Conservation (phyloP, 2,113 vertebrate species). For the Chionis minor region DNA sequence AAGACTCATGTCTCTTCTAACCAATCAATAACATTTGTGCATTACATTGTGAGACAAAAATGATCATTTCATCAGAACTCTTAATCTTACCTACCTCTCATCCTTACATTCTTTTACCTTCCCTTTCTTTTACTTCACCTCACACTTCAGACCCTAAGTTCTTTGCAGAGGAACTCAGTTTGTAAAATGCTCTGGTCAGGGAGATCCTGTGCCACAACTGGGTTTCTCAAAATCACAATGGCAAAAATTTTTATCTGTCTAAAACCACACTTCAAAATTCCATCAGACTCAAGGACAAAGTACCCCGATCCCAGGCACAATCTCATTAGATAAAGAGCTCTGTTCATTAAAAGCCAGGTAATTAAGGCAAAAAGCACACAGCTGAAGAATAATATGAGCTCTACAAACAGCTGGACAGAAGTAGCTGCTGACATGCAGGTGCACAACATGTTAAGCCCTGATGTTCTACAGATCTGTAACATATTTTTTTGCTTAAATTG, state of each 20-base stretch:
- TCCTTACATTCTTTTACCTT: not conserved
- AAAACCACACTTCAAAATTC: not conserved
- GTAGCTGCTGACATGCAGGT: constrained; percentile 13
- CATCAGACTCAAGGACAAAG: not conserved
- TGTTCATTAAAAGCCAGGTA: not conserved
- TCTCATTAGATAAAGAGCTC: not conserved
- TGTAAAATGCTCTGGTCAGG: not conserved
- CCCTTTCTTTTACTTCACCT: not conserved
- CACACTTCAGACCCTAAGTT: not conserved
- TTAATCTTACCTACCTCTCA: not conserved
- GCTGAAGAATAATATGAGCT: constrained; percentile 12
- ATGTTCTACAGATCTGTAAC: not conserved
- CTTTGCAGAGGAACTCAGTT: not conserved
- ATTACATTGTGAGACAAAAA: not conserved
- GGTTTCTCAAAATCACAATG: not conserved
- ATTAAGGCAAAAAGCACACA: not conserved
- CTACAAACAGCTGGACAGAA: constrained; percentile 36
- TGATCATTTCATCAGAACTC: not conserved
- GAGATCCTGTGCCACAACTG: not conserved
- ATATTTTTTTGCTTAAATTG: not conserved
- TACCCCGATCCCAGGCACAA: not conserved
- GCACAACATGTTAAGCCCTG: not conserved
- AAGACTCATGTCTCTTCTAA: not conserved
- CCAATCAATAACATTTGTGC: not conserved
- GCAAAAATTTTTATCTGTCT: not conserved